Evolutionary conservation across 2,797 vertebrate genomes (phyloP).

Genomic region (Coilia nasus): DNA sequence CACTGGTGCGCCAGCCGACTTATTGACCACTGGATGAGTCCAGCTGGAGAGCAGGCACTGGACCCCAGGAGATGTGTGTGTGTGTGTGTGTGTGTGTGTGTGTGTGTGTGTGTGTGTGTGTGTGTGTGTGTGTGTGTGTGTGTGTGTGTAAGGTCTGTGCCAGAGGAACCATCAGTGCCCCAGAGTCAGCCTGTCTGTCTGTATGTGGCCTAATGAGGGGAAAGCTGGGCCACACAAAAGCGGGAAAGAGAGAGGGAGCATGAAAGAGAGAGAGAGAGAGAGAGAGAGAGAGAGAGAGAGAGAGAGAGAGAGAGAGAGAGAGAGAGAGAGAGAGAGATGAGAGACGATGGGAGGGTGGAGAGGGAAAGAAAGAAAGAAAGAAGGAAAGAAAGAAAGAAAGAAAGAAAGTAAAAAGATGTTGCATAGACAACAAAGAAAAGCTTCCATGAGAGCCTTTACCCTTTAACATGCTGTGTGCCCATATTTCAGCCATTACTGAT

Average conservation of each 20-base stretch:
- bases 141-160: neutral
- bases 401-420: neutral
- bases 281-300: neutral
- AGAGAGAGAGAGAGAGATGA: neutral
- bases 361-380: neutral
- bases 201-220: neutral
- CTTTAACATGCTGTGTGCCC: neutral
- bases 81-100: constrained; percentile 7
- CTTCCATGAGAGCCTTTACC: neutral
- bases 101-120: neutral
- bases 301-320: neutral
- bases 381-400: neutral
- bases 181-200: neutral
- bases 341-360: no score
- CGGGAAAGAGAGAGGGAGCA: neutral
- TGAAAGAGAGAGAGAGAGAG: no score
- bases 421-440: neutral
- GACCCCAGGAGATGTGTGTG: neutral
- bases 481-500: neutral
- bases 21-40: neutral
- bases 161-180: no score
- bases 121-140: neutral
- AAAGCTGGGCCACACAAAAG: neutral
- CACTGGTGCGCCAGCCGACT: neutral
- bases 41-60: neutral